phyloP scores from a whole-genome alignment of 2,888 invertebrate genomes.

The Dicranocentrus wangi region DNA sequence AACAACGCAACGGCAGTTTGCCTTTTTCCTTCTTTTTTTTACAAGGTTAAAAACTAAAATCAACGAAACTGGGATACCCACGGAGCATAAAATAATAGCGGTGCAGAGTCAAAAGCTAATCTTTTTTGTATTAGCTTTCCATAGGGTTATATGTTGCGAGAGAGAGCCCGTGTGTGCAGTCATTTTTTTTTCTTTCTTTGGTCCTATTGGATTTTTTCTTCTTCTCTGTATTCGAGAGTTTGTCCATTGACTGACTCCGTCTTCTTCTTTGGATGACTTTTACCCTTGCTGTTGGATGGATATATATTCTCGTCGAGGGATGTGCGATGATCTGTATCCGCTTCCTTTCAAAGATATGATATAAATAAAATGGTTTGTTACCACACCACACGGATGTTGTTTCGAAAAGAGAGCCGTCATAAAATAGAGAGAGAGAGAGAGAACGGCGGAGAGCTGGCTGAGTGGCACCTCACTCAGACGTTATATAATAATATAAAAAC shows the following conservation, averaged over 20 bases:
- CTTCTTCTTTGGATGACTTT: slow-evolving; percentile 53
- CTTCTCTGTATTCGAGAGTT: not conserved
- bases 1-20: too few species aligned
- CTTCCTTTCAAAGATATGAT: slow-evolving; percentile 59
- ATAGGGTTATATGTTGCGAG: too few species aligned
- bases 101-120: slow-evolving; percentile 36
- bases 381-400: slow-evolving; percentile 29
- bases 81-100: slow-evolving; percentile 56
- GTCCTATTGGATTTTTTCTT: not conserved
- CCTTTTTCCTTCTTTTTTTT: slow-evolving; percentile 19
- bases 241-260: slow-evolving; percentile 52
- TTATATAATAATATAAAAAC: slow-evolving; percentile 59
- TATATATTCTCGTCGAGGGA: not conserved
- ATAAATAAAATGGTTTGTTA: slow-evolving; percentile 49
- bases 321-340: slow-evolving; percentile 61
- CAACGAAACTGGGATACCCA: slow-evolving; percentile 58
- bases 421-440: slow-evolving; percentile 38
- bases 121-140: slow-evolving; percentile 7
- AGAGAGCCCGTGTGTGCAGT: slow-evolving; percentile 25
- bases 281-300: slow-evolving; percentile 26
- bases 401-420: slow-evolving; percentile 45
- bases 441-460: slow-evolving; percentile 5
- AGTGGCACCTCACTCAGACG: slow-evolving; percentile 61
- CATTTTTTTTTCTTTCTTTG: slow-evolving; percentile 10
- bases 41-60: slow-evolving; percentile 58